phyloP scores from a whole-genome alignment of 2,888 invertebrate genomes.

The Adelognathus sp. region DNA sequence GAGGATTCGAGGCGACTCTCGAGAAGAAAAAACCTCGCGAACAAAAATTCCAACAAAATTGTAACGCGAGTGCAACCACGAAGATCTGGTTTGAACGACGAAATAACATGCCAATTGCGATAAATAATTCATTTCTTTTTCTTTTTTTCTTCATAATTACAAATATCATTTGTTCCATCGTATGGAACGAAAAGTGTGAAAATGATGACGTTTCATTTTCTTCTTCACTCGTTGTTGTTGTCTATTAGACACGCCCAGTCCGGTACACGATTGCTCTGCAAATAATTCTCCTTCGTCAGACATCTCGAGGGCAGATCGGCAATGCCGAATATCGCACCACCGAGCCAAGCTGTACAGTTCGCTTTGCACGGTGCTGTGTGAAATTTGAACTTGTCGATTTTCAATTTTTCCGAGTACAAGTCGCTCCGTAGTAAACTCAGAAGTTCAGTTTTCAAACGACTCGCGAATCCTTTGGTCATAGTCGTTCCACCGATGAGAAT shows the following conservation, averaged over 20 bases:
- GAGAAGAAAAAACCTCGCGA: not conserved
- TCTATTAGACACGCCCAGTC: constrained; percentile 91
- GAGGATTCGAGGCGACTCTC: constrained; percentile 4
- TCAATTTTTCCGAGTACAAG: constrained; percentile 85
- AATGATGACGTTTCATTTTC: not conserved
- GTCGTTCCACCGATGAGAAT: constrained; percentile 94
- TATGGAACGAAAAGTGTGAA: not conserved
- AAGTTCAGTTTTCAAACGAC: constrained; percentile 91
- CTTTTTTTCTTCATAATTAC: constrained; percentile 11
- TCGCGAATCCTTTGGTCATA: constrained; percentile 91
- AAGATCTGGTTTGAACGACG: constrained; percentile 18
- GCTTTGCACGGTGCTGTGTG: constrained; percentile 90
- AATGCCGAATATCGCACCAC: constrained; percentile 90
- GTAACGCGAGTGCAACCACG: constrained; percentile 13
- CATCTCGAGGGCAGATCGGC: constrained; percentile 88
- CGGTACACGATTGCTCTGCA: constrained; percentile 87
- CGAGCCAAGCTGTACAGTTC: constrained; percentile 94
- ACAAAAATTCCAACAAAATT: constrained; percentile 6
- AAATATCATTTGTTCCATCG: constrained; percentile 2
- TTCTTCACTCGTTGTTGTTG: constrained; percentile 76
- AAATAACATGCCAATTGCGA: constrained; percentile 49
- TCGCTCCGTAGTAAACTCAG: constrained; percentile 85
- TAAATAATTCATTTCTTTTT: constrained; percentile 37
- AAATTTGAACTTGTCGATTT: constrained; percentile 88
- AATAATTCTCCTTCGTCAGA: constrained; percentile 89